A percentile compares a stretch with the other conserved stretches of the same genome.
Conservation (phyloP, 2,797 vertebrate species). For the Rousettus madagascariensis region DNA sequence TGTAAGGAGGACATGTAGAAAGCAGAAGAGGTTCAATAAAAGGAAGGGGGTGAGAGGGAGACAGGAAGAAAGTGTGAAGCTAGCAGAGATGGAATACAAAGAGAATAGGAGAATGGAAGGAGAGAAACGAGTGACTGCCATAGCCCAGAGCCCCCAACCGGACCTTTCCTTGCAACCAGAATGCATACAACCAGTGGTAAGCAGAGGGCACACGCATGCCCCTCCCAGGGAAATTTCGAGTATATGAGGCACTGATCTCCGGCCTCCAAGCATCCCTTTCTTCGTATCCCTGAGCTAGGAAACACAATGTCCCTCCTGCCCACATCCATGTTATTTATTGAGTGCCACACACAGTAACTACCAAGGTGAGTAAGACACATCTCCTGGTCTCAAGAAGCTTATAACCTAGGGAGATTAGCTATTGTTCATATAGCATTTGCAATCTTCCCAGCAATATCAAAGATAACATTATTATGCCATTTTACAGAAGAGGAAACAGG, state of each 20-base stretch:
- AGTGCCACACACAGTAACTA: neutral
- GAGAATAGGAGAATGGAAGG: neutral
- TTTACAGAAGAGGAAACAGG: neutral
- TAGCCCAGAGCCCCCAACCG: neutral
- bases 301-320: neutral
- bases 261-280: neutral
- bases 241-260: neutral
- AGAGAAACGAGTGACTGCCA: fast-evolving
- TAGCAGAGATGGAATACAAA: neutral
- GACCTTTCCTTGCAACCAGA: neutral
- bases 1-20: neutral
- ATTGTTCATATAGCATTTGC: neutral
- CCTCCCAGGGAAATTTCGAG: neutral
- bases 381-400: neutral
- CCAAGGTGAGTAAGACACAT: neutral
- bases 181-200: neutral
- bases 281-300: neutral
- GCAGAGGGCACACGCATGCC: neutral
- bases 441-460: neutral
- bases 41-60: no score
- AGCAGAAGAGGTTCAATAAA: neutral
- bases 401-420: neutral
- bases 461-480: neutral
- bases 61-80: neutral
- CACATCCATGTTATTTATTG: neutral